phyloP scores from a whole-genome alignment of 2,888 invertebrate species.

The Galerucella pusilla region DNA sequence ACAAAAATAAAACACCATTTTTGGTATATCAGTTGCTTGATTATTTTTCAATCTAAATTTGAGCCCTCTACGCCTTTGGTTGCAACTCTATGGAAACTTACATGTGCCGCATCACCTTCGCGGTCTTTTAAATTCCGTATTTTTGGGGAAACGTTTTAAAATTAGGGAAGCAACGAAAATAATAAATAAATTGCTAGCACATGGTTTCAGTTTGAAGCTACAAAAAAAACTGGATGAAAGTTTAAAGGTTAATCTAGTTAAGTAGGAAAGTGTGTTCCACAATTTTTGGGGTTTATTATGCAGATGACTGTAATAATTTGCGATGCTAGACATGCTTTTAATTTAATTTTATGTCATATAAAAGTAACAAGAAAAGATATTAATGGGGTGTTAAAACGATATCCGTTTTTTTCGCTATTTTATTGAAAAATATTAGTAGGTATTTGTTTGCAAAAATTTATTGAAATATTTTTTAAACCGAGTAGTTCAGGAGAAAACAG shows the following conservation, averaged over 20 bases:
- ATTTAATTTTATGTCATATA: not conserved
- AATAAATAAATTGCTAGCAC: constrained; percentile 49
- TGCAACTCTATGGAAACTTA: constrained; percentile 24
- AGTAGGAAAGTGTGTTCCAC: constrained; percentile 53
- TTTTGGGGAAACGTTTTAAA: constrained; percentile 47
- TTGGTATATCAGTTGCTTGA: not conserved
- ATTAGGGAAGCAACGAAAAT: constrained; percentile 49
- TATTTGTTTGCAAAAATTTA: too few species aligned
- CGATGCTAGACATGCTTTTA: constrained; percentile 21
- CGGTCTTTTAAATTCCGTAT: constrained; percentile 46
- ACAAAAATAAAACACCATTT: not conserved
- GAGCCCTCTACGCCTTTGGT: constrained; percentile 25
- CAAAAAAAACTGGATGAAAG: constrained; percentile 47
- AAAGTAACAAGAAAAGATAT: too few species aligned
- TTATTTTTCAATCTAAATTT: not conserved
- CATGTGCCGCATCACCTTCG: constrained; percentile 46
- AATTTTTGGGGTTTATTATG: constrained; percentile 30
- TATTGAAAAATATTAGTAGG: too few species aligned
- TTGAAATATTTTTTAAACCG: too few species aligned
- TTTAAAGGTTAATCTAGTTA: constrained; percentile 56
- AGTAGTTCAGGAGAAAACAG: too few species aligned
- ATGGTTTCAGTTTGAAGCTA: constrained; percentile 43
- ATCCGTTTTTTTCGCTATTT: too few species aligned
- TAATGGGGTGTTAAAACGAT: too few species aligned
- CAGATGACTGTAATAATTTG: constrained; percentile 34